These are phyloP conservation scores for Cardiocondyla obscurior DNA, from an alignment of 1,140 invertebrate species.

Conservation along the genomic window DNA sequence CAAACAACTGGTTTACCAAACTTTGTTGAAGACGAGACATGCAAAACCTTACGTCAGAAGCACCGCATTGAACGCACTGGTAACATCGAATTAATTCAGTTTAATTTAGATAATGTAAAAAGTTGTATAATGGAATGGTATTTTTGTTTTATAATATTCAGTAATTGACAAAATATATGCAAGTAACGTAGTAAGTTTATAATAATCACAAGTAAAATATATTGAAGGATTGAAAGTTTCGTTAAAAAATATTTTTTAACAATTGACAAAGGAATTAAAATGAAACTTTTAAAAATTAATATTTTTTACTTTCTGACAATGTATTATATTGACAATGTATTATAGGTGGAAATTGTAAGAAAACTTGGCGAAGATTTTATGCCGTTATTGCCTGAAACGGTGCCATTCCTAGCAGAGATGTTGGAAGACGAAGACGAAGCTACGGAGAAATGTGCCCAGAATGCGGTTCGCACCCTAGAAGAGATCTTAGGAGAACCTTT, in stretches of 20 bases:
- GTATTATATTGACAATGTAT: neutral
- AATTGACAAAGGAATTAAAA: neutral
- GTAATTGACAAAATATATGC: neutral
- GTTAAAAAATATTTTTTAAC: neutral
- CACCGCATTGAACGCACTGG: conserved; percentile 76
- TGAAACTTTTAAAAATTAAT: conserved; percentile 8
- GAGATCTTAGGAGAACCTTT: conserved; percentile 92
- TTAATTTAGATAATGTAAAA: conserved; percentile 3
- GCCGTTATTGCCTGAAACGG: conserved; percentile 91
- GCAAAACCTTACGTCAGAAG: conserved; percentile 85
- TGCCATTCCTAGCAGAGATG: conserved; percentile 93
- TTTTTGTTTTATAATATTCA: conserved; percentile 3
- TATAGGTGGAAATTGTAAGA: conserved; percentile 88
- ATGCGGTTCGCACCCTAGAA: conserved; percentile 91
- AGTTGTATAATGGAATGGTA: conserved; percentile 24
- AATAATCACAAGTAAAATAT: neutral
- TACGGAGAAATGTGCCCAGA: conserved; percentile 90
- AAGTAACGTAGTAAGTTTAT: no score
- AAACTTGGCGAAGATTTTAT: conserved; percentile 93
- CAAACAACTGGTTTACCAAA: conserved; percentile 95
- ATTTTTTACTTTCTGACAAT: conserved; percentile 4
- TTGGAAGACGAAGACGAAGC: conserved; percentile 92
- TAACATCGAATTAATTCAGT: conserved; percentile 58
- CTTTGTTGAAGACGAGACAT: conserved; percentile 93
- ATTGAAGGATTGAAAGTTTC: neutral